Base-by-base conservation (phyloP, 2,797 vertebrate species). In the Cyprinella venusta region DNA sequence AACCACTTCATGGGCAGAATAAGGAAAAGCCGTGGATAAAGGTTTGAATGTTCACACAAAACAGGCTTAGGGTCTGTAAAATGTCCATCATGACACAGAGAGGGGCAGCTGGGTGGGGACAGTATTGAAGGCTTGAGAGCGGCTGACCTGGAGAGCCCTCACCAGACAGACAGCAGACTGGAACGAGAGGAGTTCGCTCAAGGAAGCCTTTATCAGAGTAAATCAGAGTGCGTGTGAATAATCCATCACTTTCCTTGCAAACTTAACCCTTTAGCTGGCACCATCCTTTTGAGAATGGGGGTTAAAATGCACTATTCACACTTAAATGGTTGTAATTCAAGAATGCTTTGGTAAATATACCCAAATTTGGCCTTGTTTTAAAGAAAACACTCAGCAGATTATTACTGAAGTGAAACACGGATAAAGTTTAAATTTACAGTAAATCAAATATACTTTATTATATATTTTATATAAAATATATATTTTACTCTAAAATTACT, bases 71-170 rank as follows among this genome's bases (percentile, higher is more conserved):
- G 76, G 59, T 64, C 40, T 79, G 77, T 79, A 40, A 79, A 30
- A 71, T 36, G 65, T 64, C 45, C 52, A 45, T 63, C 8, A 67
- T 68, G 78, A 63, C 36, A 67, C 64, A 77, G 79, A 71, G 9
- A 33, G 79, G 71, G 56, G 38, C n/a, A 59, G 71, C 40, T 38
- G n/a, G 82, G 56, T 9, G 30, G 78, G 72, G 50, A 69, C 59
- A 72, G 67, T 48, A 48, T 33, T 36, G 16, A 75, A 59, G 52
- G 26, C 65, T 42, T 30, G 79, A 65, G 81, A 76, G 71, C 65
- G 3, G 67, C 86, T 85, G 86, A 87, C 86, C 86, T 87, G 86
- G 86, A 76, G 83, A 87, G 21, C 64, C 85, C 56, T 85, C 86
- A 48, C 76, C 83, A 82, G 86, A 79, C 61, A 87, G 86, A 84